Base-by-base conservation (phyloP, 2,113 vertebrate genomes). In the Copsychus sechellarum region DNA sequence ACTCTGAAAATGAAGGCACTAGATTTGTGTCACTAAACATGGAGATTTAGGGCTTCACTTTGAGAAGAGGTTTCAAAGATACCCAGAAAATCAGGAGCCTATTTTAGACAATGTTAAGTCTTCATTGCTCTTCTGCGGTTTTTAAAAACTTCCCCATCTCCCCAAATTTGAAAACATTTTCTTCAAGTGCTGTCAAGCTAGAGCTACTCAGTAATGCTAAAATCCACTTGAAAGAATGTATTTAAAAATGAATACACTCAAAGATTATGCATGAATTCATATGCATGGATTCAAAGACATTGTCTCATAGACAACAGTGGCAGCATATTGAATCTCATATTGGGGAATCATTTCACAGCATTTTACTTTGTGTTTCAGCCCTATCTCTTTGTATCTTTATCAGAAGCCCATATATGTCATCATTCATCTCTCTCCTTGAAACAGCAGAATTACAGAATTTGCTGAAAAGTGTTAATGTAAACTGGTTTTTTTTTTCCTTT, bases 371-470 rank as follows among this genome's bases (percentile, higher is more conserved):
- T 67, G 81, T 92, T 96, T 95, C 60, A 96, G 82, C 71, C 57
- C 80, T 88, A 93, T 96, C 95, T 95, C 97, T 94, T 88, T 71
- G 67, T 84, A 96, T 96, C 96, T 96, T 87, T 95, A 95, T 97
- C 96, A 96, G 94, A 93, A 94, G 92, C 73, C 91, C 88, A 62
- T 94, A 89, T 43, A 79, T 96, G 96, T 95, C 93, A 96, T 34
- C 86, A 84, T 94, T 95, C 95, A 95, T 96, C 88, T 94, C 81
- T 58, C 47, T 73, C 58, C 33, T 69, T n/a, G 78, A 86, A 96
- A 89, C 60, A 94, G 72, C 51, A 76, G 81, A 78, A 92, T 70
- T 90, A 90, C 56, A 83, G 66, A 65, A 85, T 96, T 93, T 92
- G 60, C 57, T 93, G 93, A 87, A 64, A 95, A 94, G 42, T 91